A percentile compares a stretch with the other conserved stretches of the same genome.
These are phyloP conservation scores for Heterodera carotae DNA, from an alignment of 1,140 invertebrate genomes.

Conservation along the genomic window DNA sequence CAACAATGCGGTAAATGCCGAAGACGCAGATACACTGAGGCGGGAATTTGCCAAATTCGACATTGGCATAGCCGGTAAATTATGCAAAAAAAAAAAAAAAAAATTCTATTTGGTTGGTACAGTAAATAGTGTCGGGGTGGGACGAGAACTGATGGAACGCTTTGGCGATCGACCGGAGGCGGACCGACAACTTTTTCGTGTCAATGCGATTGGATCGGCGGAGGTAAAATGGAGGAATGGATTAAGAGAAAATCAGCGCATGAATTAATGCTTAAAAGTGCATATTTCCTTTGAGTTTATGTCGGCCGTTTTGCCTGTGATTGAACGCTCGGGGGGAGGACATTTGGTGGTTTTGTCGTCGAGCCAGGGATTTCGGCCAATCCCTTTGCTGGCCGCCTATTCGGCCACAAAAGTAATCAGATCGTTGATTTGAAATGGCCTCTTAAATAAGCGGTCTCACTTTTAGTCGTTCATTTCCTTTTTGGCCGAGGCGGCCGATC, in stretches of 20 bases:
- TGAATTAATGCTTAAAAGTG: too few relatives aligned
- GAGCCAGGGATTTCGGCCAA: conserved; percentile 57
- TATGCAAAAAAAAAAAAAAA: too few relatives aligned
- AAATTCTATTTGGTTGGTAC: conserved; percentile 30
- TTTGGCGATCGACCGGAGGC: conserved; percentile 58
- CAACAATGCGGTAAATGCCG: conserved; percentile 30
- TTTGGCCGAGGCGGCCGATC: conserved; percentile 55
- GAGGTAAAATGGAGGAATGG: conserved; percentile 44
- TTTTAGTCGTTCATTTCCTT: conserved; percentile 56
- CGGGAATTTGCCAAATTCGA: conserved; percentile 49
- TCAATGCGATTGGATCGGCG: conserved; percentile 59
- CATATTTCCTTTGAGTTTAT: conserved; percentile 51
- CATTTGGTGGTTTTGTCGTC: conserved; percentile 63
- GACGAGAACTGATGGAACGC: conserved; percentile 57
- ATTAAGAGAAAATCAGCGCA: too few relatives aligned
- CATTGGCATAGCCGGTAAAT: conserved; percentile 55
- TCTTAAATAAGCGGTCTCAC: background rate
- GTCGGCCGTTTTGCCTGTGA: conserved; percentile 56
- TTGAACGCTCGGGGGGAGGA: conserved; percentile 59
- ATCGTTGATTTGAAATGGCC: conserved; percentile 15
- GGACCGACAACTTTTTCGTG: conserved; percentile 55
- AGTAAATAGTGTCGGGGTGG: conserved; percentile 64
- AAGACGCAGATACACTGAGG: conserved; percentile 48
- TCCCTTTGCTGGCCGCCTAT: conserved; percentile 59
- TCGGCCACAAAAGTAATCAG: conserved; percentile 48